Evolutionary conservation across 2,113 vertebrate species (phyloP).

Genomic region (Cryptoleucopteryx plumbea): DNA sequence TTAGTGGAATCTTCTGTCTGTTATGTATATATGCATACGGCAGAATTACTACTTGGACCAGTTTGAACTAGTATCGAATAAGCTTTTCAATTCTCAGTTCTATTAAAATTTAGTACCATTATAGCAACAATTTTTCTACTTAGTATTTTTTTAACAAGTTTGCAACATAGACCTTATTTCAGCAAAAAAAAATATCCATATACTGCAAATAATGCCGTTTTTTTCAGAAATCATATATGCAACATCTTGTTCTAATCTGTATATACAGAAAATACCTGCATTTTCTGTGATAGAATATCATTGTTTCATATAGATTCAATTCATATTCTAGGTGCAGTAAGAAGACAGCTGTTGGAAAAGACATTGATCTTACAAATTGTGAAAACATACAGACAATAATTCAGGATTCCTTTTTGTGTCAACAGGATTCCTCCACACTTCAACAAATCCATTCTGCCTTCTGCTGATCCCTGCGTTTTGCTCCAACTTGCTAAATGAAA

Average conservation of each 20-base stretch:
- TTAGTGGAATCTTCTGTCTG: neutral
- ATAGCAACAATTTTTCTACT: neutral
- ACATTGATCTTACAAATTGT: neutral
- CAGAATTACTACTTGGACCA: neutral
- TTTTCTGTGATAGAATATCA: neutral
- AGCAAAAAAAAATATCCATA: neutral
- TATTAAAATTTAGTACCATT: neutral
- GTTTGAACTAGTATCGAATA: neutral
- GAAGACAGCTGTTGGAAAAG: neutral
- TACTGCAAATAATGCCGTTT: neutral
- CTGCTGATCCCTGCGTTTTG: slow-evolving; percentile 43
- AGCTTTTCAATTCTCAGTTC: neutral
- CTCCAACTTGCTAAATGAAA: slow-evolving; percentile 28
- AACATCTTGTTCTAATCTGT: neutral
- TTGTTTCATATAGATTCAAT: neutral
- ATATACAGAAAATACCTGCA: neutral
- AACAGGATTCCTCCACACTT: neutral
- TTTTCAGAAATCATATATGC: neutral
- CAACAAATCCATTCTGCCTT: slow-evolving; percentile 6
- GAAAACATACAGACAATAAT: neutral
- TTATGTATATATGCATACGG: neutral
- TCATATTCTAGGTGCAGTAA: neutral
- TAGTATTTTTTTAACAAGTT: neutral
- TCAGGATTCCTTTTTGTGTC: slow-evolving; percentile 12
- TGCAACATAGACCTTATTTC: neutral